Evolutionary conservation across 2,113 vertebrate species (phyloP).

Genomic region (Centrocercus urophasianus): DNA sequence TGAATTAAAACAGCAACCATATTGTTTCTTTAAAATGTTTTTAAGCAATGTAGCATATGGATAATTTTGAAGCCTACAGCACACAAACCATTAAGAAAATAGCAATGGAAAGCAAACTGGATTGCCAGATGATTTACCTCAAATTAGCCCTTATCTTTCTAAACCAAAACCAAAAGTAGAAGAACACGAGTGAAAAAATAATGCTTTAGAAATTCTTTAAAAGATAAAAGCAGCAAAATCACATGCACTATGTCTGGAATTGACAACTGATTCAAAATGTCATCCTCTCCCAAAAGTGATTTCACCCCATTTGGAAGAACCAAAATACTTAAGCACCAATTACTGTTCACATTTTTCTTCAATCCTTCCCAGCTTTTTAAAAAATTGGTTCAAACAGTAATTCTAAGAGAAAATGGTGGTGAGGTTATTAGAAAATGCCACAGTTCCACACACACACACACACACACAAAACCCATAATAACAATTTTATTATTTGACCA

Average conservation of each 20-base stretch:
- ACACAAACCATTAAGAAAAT: not conserved
- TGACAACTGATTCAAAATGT: not conserved
- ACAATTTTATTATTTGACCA: not conserved
- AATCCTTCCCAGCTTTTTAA: not conserved
- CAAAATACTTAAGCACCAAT: not conserved
- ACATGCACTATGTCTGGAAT: not conserved
- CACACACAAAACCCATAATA: not conserved
- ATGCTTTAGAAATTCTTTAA: not conserved
- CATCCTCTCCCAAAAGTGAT: not conserved
- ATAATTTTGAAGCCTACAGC: not conserved
- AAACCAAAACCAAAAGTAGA: not conserved
- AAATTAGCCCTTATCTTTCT: not conserved
- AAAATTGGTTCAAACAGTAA: not conserved
- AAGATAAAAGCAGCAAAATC: not conserved
- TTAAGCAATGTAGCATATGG: not conserved
- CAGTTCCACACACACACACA: not conserved
- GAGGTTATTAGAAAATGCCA: not conserved
- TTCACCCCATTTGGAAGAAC: not conserved
- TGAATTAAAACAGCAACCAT: constrained; percentile 46
- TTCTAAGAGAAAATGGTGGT: not conserved
- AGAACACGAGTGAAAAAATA: not conserved
- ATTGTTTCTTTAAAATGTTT: not conserved
- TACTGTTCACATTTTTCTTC: not conserved
- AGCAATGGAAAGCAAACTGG: not conserved
- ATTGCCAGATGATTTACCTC: not conserved